Base-by-base conservation (phyloP, 2,797 vertebrate genomes). In the Gastrophryne carolinensis region DNA sequence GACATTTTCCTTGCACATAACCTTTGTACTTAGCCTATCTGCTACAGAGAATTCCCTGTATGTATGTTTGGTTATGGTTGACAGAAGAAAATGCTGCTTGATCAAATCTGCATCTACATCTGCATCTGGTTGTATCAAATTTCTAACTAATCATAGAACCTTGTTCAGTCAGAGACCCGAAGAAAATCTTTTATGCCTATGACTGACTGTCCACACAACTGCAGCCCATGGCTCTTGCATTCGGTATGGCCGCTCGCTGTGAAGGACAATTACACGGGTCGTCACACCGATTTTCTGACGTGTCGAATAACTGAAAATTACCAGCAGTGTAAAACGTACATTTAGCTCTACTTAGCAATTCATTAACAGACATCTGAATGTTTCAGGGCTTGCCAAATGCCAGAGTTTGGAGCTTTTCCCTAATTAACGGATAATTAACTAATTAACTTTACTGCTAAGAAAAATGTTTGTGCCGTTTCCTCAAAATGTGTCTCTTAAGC, bases 371-470 rank as follows among this genome's bases (percentile, higher is more conserved):
- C 62, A 29, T 34, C 21, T 17, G 65, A 52, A 17, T 37, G 26
- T 58, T 68, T 53, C 24, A 39, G 23, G 2, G 50, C 13, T 39
- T 54, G 50, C 50, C 50, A 54, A 56, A 27, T 17, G 7, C 52
- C 37, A 69, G 52, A 29, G 34, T 56, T 41, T 35, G 39, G 65
- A n/a, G n/a, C 37, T 56, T 52, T 57, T 41, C 24, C 54, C 24
- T 57, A 69, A 69, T 69, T 56, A 69, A 69, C 52, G 41, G 50
- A 65, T 69, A 37, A 57, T 69, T 39, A 69, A 69, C 32, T 50
- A 34, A 67, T 69, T 69, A 29, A 69, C 50, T 56, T 37, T 56
- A 29, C 19, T 67, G 49, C 64, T n/a, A 35, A 53, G 64, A 47
- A 41, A 37, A 57, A 21, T 69, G 24, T 56, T 12, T 19, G 11